Evolutionary conservation across 2,113 vertebrate species (phyloP).

Genomic region (Amia ocellicauda): DNA sequence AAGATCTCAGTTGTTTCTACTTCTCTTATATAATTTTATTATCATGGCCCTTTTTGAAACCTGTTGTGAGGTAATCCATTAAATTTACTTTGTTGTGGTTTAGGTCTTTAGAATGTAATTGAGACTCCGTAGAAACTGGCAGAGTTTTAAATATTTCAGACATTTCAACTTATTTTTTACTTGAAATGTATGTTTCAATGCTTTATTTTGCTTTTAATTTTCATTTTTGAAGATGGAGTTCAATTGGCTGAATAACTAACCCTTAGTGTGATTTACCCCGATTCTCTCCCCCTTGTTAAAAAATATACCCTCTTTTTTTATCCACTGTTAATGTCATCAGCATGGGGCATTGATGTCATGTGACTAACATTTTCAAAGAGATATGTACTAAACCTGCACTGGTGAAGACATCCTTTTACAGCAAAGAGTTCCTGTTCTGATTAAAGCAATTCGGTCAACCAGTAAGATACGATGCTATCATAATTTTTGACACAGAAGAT

Average conservation of each 20-base stretch:
- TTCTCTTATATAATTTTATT: too few species aligned
- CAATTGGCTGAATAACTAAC: slow-evolving; percentile 15
- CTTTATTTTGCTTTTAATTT: slow-evolving; percentile 1
- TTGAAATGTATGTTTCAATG: slow-evolving; percentile 1
- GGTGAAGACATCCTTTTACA: too few species aligned
- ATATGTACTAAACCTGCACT: too few species aligned
- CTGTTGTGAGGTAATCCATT: too few species aligned
- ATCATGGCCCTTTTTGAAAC: too few species aligned
- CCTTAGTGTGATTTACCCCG: not conserved
- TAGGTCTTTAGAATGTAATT: not conserved
- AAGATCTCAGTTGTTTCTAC: too few species aligned
- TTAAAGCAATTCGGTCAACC: too few species aligned
- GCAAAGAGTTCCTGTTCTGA: too few species aligned
- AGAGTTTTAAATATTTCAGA: slow-evolving; percentile 4
- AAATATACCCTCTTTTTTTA: not conserved
- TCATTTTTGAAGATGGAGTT: slow-evolving; percentile 6
- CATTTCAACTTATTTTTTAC: not conserved
- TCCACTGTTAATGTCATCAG: not conserved
- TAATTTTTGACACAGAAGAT: too few species aligned
- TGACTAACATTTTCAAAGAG: not conserved
- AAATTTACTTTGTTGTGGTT: too few species aligned
- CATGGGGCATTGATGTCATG: slow-evolving; percentile 2
- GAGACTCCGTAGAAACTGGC: not conserved
- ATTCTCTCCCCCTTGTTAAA: not conserved
- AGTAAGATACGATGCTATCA: too few species aligned